Evolutionary conservation across 2,113 vertebrate species (phyloP).

Genomic region (Bostrychus sinensis): DNA sequence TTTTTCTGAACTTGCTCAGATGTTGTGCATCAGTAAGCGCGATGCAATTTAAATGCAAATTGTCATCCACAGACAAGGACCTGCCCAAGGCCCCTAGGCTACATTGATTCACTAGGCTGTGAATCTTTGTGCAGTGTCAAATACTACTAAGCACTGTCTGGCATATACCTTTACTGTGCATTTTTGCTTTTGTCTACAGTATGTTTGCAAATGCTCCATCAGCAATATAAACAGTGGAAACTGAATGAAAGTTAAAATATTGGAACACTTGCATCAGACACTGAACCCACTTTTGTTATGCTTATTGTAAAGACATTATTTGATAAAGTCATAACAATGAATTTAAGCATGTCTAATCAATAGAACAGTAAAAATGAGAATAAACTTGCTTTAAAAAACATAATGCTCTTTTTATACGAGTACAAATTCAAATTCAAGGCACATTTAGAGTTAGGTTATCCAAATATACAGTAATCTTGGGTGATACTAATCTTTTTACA

Average conservation of each 20-base stretch:
- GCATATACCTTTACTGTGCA: conserved; percentile 24
- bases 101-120: conserved; percentile 54
- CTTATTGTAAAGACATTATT: background rate
- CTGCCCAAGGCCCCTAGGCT: conserved; percentile 47
- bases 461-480: conserved; percentile 14
- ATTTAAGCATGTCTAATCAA: background rate
- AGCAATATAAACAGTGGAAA: conserved; percentile 24
- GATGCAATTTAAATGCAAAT: conserved; percentile 82
- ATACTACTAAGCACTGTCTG: conserved; percentile 15
- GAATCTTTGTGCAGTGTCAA: conserved; percentile 31
- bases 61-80: conserved; percentile 49
- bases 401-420: background rate
- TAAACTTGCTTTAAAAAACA: no score
- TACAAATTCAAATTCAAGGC: conserved; percentile 7
- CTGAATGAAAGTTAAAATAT: conserved; percentile 10
- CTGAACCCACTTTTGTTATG: no score
- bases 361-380: no score
- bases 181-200: conserved; percentile 2
- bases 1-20: conserved; percentile 37
- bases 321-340: background rate
- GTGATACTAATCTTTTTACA: conserved; percentile 4
- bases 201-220: conserved; percentile 16
- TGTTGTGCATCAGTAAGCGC: conserved; percentile 52
- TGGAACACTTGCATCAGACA: no score
- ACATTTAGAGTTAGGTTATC: conserved; percentile 4